Base-by-base conservation (phyloP, 2,888 invertebrate species). In the Tetragonisca angustula region DNA sequence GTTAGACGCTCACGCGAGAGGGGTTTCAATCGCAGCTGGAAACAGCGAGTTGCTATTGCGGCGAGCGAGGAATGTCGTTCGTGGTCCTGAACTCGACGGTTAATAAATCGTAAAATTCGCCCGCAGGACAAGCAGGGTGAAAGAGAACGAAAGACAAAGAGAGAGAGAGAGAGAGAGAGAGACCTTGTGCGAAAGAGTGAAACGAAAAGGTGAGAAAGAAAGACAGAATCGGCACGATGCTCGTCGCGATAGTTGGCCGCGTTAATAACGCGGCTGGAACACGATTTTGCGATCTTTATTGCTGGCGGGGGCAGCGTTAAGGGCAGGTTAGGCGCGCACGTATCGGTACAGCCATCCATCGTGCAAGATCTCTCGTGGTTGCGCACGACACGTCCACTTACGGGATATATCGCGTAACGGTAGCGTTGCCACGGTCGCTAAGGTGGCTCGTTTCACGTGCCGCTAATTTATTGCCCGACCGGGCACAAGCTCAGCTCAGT, bases 351-450 rank as follows among this genome's bases (percentile, higher is more conserved):
- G 82, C 79, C 84, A 89, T 90, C 89, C 90, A 88, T 90, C 90
- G 89, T 84, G 80, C 84, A 87, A 84, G 88, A 90, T 90, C 89
- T 88, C 76, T 88, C 76, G 84, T 79, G 81, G 82, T 88, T 89
- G 88, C 71, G 87, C 89, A 85, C 89, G 85, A 91, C 88, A 90
- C 90, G 89, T 90, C 89, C 91, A 89, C 87, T 90, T 86, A 89
- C 88, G 87, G 88, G 89, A 91, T 91, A 88, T 87, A 91, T 91
- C 90, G 90, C 90, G 87, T 89, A 88, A 89, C 90, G 89, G 84
- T 86, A 85, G 81, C 85, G 68, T 77, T 67, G 76, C 77, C 65
- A 72, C 67, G 81, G 76, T 52, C 79, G 81, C 86, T 85, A 85
- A 89, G 89, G 88, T 87, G 85, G 79, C 88, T 88, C 83, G 89